phyloP scores from a whole-genome alignment of 2,113 vertebrate genomes.

The Beaufortia kweichowensis region DNA sequence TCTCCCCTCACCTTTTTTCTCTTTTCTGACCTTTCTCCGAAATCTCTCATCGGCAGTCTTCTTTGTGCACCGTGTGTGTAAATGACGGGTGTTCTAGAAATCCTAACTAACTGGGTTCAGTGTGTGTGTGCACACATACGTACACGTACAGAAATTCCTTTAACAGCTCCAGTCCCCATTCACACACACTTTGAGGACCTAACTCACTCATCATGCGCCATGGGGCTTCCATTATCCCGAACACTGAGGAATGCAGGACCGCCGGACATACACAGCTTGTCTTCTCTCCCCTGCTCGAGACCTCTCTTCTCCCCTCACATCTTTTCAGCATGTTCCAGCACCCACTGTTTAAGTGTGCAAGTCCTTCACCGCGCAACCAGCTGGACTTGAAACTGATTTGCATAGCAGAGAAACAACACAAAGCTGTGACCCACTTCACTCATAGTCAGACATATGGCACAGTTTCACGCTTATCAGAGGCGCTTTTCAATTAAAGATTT shows the following conservation, averaged over 20 bases:
- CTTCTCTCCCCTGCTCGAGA: conserved; percentile 23
- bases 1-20: conserved; percentile 20
- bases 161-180: conserved; percentile 19
- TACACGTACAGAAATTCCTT: conserved; percentile 18
- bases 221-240: conserved; percentile 44
- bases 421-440: conserved; percentile 46
- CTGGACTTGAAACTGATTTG: conserved; percentile 46
- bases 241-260: conserved; percentile 33
- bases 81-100: not conserved
- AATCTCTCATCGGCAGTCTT: conserved; percentile 26
- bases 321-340: conserved; percentile 8
- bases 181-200: conserved; percentile 26
- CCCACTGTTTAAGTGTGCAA: conserved; percentile 18
- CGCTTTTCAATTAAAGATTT: conserved; percentile 29
- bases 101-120: conserved; percentile 17
- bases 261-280: conserved; percentile 26
- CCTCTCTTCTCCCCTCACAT: conserved; percentile 14
- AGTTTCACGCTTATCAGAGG: conserved; percentile 37
- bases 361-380: conserved; percentile 28
- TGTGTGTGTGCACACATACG: not conserved
- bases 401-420: conserved; percentile 43
- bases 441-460: conserved; percentile 35
- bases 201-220: conserved; percentile 31
- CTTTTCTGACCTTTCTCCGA: conserved; percentile 5
- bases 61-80: conserved; percentile 22